Base-by-base conservation (phyloP, 2,797 vertebrate species). In the Apogon talboti region DNA sequence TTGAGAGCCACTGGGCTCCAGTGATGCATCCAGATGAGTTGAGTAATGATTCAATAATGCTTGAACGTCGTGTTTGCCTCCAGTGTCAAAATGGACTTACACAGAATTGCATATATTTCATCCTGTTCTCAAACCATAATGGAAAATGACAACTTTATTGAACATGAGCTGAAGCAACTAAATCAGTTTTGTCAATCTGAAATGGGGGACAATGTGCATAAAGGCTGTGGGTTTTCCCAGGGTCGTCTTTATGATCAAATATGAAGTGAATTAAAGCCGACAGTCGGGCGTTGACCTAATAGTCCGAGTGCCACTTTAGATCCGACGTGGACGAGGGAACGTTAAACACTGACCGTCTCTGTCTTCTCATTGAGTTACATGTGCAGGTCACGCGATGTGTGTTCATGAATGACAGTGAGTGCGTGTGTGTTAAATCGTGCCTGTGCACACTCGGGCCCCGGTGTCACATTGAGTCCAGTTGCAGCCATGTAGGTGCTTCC, bases 401-500 rank as follows among this genome's bases (percentile, higher is more conserved):
- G 15, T 18, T 43, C 1, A 1, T 28, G 6, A 5, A 28, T 28
- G 24, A 98, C 81, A 98, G 24, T 40, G 11, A 19, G 24, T 28
- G 24, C 24, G 6, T 28, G 24, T 28, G 24, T 28, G 24, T 28
- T 98, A 0, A 96, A 97, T 84, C 98, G 24, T 5, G 24, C 24
- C 24, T 28, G 24, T 28, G 24, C 24, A 28, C 24, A 92, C 75
- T 98, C 96, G 47, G 95, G 94, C 71, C 93, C 95, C 74, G 95
- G 91, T 12, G 91, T 85, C 53, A 88, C 94, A 4, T 96, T 99
- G 57, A 99, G 75, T 56, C 98, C 98, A 1, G 98, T 99, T 11
- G 98, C 97, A 37, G 98, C 98, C 98, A 99, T 99, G 70, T 99
- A 99, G 6, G 97, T 99, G 91, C 98, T 99, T 71, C 98, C 98